phyloP scores from a whole-genome alignment of 2,888 invertebrate genomes.

The Patella depressa region DNA sequence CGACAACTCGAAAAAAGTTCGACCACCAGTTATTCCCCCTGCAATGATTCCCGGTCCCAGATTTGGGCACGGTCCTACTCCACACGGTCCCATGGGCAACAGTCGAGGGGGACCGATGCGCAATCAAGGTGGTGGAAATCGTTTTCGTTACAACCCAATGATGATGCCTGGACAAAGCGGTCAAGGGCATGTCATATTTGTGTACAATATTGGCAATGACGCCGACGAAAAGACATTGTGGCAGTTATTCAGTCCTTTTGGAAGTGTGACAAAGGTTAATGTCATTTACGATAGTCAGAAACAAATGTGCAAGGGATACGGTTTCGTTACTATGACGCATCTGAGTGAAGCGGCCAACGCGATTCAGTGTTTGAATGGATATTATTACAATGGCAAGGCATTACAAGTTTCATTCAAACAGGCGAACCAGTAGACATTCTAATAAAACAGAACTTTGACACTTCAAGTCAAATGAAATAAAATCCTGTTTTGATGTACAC shows the following conservation, averaged over 20 bases:
- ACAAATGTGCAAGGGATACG: constrained; percentile 70
- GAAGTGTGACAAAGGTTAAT: constrained; percentile 70
- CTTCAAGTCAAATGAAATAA: too few species aligned
- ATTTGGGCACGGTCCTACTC: constrained; percentile 32
- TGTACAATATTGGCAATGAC: constrained; percentile 71
- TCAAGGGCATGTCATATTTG: constrained; percentile 67
- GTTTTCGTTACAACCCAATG: constrained; percentile 47
- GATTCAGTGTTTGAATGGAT: constrained; percentile 69
- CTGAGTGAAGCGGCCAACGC: constrained; percentile 69
- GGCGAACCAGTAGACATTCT: not conserved
- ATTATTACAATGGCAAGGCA: constrained; percentile 65
- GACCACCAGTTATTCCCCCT: constrained; percentile 39
- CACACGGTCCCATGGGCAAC: constrained; percentile 15
- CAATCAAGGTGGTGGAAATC: constrained; percentile 37
- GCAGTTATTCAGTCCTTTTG: constrained; percentile 70
- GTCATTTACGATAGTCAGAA: constrained; percentile 68
- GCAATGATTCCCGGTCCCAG: constrained; percentile 36
- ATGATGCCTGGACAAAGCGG: constrained; percentile 20
- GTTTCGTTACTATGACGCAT: constrained; percentile 72
- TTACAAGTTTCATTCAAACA: constrained; percentile 68
- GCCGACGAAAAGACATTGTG: constrained; percentile 69
- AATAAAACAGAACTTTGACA: too few species aligned
- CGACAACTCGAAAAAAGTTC: constrained; percentile 76
- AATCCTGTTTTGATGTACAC: too few species aligned
- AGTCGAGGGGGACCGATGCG: constrained; percentile 40